These are phyloP conservation scores for Heliornis fulica DNA, from an alignment of 2,113 vertebrate genomes.

Conservation along the genomic window DNA sequence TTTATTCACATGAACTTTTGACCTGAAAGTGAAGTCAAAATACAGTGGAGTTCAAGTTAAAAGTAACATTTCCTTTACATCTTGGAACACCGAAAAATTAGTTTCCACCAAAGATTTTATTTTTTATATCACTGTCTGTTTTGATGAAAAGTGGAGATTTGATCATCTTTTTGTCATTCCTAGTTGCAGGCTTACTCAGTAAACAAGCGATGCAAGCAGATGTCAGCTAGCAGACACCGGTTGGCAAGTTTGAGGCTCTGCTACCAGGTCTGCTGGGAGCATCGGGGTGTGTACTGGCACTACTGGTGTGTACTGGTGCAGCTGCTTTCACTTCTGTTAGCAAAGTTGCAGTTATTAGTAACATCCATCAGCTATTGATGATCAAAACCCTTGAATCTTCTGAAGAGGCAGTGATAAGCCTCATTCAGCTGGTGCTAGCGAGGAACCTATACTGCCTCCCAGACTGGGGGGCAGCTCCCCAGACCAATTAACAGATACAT, in stretches of 20 bases:
- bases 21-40: not conserved
- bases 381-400: not conserved
- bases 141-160: not conserved
- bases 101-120: not conserved
- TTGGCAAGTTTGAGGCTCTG: fast-evolving
- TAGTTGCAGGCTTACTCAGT: not conserved
- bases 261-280: not conserved
- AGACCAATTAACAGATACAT: not conserved
- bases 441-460: not conserved
- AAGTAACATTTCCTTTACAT: not conserved
- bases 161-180: not conserved
- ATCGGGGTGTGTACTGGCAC: not conserved
- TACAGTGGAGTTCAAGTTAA: not conserved
- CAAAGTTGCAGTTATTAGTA: not conserved
- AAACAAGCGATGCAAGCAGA: not conserved
- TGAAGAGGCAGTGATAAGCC: not conserved
- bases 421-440: fast-evolving
- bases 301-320: not conserved
- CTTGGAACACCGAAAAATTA: not conserved
- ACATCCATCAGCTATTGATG: not conserved
- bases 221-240: not conserved
- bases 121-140: not conserved
- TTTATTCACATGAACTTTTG: not conserved
- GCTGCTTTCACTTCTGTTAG: not conserved
- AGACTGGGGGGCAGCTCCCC: not conserved